These are phyloP conservation scores for Pteronura brasiliensis DNA, from an alignment of 2,113 vertebrate species.

Conservation along the genomic window DNA sequence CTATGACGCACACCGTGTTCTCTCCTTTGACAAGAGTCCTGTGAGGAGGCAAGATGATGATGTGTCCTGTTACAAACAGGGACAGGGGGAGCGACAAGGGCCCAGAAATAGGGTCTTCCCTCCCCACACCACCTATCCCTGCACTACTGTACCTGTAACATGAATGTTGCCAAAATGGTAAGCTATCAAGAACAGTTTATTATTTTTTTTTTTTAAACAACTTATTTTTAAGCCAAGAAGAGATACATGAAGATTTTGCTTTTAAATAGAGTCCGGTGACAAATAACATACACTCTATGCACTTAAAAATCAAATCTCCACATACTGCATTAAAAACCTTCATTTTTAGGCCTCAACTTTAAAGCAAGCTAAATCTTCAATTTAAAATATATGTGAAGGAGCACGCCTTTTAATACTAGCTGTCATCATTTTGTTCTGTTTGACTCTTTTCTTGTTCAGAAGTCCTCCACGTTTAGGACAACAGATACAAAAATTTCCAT, in stretches of 20 bases:
- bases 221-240: neutral
- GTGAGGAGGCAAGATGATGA: accelerated
- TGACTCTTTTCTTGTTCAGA: neutral
- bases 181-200: neutral
- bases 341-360: neutral
- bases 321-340: neutral
- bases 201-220: neutral
- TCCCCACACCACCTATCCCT: too few relatives aligned
- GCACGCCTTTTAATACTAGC: neutral
- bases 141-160: accelerated
- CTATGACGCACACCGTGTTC: too few relatives aligned
- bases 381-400: neutral
- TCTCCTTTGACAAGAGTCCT: neutral
- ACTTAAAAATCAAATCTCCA: neutral
- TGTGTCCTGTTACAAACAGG: neutral
- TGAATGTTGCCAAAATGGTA: neutral
- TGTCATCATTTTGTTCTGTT: neutral
- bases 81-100: accelerated
- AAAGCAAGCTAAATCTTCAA: neutral
- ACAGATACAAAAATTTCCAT: neutral
- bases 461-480: neutral
- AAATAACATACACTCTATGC: neutral
- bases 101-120: neutral
- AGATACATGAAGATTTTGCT: neutral
- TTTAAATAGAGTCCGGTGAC: neutral